Conservation (phyloP, 1,140 invertebrate species). For the Drosophila ficusphila region DNA sequence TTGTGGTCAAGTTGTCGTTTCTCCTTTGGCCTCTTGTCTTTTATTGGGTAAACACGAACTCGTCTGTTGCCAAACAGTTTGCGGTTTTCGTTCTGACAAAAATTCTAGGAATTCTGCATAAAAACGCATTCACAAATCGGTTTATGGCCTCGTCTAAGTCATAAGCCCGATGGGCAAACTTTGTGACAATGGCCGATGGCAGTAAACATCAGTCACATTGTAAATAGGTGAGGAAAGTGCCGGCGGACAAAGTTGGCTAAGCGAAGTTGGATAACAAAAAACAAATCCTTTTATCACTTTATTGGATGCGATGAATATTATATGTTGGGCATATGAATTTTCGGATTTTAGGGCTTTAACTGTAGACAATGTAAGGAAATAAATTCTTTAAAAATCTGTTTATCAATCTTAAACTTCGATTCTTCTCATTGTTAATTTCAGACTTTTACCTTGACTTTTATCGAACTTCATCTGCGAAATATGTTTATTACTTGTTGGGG, state of each 20-base stretch:
- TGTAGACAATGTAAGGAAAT: neutral
- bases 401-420: neutral
- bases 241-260: conserved; percentile 42
- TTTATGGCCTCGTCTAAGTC: conserved; percentile 54
- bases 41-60: conserved; percentile 50
- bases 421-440: neutral
- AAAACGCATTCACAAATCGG: conserved; percentile 59
- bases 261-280: conserved; percentile 13
- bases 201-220: conserved; percentile 31
- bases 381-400: neutral
- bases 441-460: neutral
- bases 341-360: neutral
- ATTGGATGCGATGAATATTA: neutral
- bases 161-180: conserved; percentile 65
- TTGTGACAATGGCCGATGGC: conserved; percentile 45
- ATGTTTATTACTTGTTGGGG: neutral
- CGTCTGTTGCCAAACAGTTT: conserved; percentile 66
- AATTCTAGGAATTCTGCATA: conserved; percentile 22
- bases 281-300: neutral
- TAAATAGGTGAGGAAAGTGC: conserved; percentile 29
- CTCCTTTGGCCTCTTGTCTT: conserved; percentile 15
- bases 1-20: conserved; percentile 72
- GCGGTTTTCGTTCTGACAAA: conserved; percentile 58
- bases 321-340: neutral
- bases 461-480: neutral